Conservation (phyloP, 2,113 vertebrate genomes). For the Ophiodon elongatus region DNA sequence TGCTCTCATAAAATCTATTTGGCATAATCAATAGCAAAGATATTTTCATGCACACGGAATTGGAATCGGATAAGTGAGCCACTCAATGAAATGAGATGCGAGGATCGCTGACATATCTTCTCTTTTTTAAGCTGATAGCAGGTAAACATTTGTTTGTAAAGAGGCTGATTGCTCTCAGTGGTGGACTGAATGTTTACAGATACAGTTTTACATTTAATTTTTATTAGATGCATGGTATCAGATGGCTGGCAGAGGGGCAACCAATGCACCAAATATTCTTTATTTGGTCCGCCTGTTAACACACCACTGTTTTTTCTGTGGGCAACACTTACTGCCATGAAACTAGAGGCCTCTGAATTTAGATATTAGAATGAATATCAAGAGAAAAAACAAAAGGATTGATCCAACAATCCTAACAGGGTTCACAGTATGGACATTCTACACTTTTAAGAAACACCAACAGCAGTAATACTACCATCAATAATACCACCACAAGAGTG, state of each 20-base stretch:
- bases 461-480: not conserved
- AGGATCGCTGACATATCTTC: not conserved
- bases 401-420: not conserved
- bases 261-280: slow-evolving; percentile 5
- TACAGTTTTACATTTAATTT: not conserved
- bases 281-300: not conserved
- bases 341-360: not conserved
- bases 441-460: not conserved
- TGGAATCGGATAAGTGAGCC: not conserved
- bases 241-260: not conserved
- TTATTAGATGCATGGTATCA: not conserved
- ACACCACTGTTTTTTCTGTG: not conserved
- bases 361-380: not conserved
- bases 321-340: not conserved
- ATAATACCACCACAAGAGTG: not conserved
- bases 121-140: not conserved
- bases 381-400: not conserved
- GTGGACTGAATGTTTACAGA: not conserved
- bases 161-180: not conserved
- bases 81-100: not conserved
- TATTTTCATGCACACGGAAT: not conserved
- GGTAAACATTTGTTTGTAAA: not conserved
- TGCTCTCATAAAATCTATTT: not conserved
- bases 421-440: not conserved
- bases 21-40: not conserved